These are phyloP conservation scores for Boulengeromyrus knoepffleri DNA, from an alignment of 2,113 vertebrate genomes.

Conservation along the genomic window DNA sequence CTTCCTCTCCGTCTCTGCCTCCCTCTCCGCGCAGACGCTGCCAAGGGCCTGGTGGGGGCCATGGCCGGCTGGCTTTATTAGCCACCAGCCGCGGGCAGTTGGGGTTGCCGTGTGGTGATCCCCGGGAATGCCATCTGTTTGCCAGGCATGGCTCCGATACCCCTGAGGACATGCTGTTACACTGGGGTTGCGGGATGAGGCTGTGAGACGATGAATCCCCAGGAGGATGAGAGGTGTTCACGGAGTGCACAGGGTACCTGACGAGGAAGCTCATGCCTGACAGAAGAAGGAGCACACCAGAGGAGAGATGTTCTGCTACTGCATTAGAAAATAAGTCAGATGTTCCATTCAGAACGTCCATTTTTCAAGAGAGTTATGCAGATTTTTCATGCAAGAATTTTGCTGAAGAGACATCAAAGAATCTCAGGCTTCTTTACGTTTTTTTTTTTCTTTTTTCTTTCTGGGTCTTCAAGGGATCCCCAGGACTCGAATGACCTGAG, in stretches of 20 bases:
- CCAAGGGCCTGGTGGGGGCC: background rate
- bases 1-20: background rate
- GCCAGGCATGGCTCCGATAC: background rate
- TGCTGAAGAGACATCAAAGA: slow-evolving; percentile 1
- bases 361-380: background rate
- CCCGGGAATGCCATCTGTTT: background rate
- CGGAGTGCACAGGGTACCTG: background rate
- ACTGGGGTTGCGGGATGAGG: background rate
- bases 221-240: background rate
- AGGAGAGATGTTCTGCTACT: background rate
- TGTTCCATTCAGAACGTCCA: background rate
- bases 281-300: background rate
- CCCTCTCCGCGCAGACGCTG: background rate
- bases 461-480: background rate
- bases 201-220: background rate
- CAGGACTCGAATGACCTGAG: background rate
- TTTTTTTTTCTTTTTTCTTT: background rate
- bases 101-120: background rate
- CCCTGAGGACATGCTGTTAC: background rate
- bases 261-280: background rate
- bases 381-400: background rate
- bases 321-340: background rate
- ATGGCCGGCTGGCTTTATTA: background rate
- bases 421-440: background rate
- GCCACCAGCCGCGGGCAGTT: background rate